Percentiles rank a stretch among this genome's conserved stretches.
Conservation (phyloP, 2,113 vertebrate genomes). For the Thryonomys swinderianus region DNA sequence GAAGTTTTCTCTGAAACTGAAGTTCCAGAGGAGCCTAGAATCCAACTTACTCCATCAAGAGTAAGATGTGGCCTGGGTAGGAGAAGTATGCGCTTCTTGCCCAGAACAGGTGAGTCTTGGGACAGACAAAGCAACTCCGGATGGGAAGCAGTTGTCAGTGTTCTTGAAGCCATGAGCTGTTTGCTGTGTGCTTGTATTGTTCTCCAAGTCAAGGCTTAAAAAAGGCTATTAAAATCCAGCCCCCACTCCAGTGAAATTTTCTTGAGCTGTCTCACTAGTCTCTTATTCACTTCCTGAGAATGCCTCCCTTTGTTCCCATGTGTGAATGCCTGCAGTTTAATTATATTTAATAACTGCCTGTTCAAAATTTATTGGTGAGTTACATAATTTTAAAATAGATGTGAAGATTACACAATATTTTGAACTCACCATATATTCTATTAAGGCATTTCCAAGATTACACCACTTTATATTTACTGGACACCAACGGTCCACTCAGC, state of each 20-base stretch:
- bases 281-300: constrained; percentile 72
- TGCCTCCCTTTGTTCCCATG: constrained; percentile 71
- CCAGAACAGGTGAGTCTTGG: constrained; percentile 2
- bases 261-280: constrained; percentile 72
- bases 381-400: constrained; percentile 75
- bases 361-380: constrained; percentile 77
- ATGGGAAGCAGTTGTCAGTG: constrained; percentile 43
- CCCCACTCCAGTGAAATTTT: constrained; percentile 47
- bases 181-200: constrained; percentile 50
- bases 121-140: constrained; percentile 30
- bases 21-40: neutral
- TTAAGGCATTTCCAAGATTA: constrained; percentile 66
- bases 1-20: neutral
- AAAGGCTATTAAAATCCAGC: constrained; percentile 45
- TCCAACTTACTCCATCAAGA: neutral
- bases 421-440: constrained; percentile 66
- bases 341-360: constrained; percentile 81
- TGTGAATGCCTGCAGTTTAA: constrained; percentile 75
- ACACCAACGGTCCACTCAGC: constrained; percentile 46
- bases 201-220: constrained; percentile 62
- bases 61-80: neutral
- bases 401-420: constrained; percentile 79
- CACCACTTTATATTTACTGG: constrained; percentile 50
- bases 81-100: neutral
- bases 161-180: constrained; percentile 43